Evolutionary conservation across 1,140 invertebrate genomes (phyloP).

Genomic region (Episyrphus balteatus): DNA sequence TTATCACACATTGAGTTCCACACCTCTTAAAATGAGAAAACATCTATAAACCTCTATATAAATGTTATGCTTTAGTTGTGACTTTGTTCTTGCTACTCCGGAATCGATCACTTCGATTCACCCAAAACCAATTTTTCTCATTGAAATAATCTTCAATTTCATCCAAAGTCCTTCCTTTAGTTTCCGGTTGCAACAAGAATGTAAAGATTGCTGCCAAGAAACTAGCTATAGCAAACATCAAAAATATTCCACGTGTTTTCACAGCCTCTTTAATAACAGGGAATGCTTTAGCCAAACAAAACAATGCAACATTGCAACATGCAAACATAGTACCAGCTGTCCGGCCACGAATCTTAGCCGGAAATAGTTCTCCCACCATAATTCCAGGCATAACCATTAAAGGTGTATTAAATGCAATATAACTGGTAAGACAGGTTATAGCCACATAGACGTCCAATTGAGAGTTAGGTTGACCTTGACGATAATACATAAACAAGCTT

Average conservation of each 20-base stretch:
- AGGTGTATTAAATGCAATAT: slow-evolving; percentile 60
- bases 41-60: too few species aligned
- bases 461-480: slow-evolving; percentile 26
- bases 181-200: slow-evolving; percentile 68
- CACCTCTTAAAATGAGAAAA: too few species aligned
- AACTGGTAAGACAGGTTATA: slow-evolving; percentile 45
- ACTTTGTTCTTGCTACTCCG: too few species aligned
- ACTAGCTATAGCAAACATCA: slow-evolving; percentile 56
- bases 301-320: slow-evolving; percentile 52
- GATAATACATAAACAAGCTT: slow-evolving; percentile 41
- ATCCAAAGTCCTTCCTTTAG: slow-evolving; percentile 62
- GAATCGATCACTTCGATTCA: slow-evolving; percentile 14
- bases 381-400: slow-evolving; percentile 57
- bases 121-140: slow-evolving; percentile 51
- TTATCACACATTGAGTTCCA: too few species aligned
- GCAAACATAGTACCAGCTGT: slow-evolving; percentile 59
- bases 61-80: too few species aligned
- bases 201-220: slow-evolving; percentile 53
- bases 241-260: slow-evolving; percentile 51
- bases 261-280: slow-evolving; percentile 46
- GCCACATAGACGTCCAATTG: slow-evolving; percentile 39
- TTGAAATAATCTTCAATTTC: slow-evolving; percentile 72
- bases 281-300: slow-evolving; percentile 62
- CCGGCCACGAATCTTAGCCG: slow-evolving; percentile 50
- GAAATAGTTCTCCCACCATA: slow-evolving; percentile 59